A percentile compares a stretch with the other conserved stretches of the same genome.
Conservation (phyloP, 2,113 vertebrate species). For the Rhineura floridana region DNA sequence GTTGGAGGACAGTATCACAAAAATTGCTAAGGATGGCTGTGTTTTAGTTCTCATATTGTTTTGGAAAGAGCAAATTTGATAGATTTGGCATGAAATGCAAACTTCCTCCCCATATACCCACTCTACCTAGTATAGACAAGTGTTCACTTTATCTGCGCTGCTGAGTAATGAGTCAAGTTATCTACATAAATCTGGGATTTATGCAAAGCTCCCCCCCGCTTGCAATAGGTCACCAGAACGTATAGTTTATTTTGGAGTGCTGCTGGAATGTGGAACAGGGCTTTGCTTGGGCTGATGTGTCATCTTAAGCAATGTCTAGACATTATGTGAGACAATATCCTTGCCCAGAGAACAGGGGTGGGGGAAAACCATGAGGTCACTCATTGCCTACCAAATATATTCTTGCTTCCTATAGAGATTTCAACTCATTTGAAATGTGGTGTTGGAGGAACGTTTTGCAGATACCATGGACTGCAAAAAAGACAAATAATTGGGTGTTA, state of each 20-base stretch:
- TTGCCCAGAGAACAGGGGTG: neutral
- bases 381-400: neutral
- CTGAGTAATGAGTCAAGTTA: neutral
- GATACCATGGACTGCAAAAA: no score
- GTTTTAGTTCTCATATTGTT: no score
- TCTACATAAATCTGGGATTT: neutral
- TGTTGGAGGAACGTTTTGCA: no score
- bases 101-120: no score
- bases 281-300: neutral
- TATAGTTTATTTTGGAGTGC: neutral
- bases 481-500: no score
- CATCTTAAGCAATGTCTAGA: constrained; percentile 14
- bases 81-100: no score
- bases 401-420: neutral
- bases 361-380: neutral
- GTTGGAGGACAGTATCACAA: no score
- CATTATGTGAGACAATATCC: neutral
- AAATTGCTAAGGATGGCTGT: no score
- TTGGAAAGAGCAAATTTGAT: no score
- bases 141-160: neutral
- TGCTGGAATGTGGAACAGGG: neutral
- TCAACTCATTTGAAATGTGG: no score
- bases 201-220: neutral
- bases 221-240: neutral
- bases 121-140: neutral